phyloP scores from a whole-genome alignment of 2,113 vertebrate species.

The Castor canadensis region DNA sequence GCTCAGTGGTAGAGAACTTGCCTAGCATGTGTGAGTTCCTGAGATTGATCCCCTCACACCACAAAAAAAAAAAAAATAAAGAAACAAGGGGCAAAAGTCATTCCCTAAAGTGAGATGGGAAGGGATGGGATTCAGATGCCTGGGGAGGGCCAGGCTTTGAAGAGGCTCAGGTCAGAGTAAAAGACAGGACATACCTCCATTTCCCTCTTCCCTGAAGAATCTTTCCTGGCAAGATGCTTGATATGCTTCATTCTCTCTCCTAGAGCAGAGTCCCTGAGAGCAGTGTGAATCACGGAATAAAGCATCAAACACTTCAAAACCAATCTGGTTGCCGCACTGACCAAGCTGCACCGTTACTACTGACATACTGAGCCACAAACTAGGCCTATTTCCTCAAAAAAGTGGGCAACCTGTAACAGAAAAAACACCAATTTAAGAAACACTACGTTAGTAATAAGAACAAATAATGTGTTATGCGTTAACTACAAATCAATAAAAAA shows the following conservation, averaged over 20 bases:
- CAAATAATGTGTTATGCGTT: not conserved
- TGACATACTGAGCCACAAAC: conserved; percentile 86
- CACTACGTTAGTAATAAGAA: conserved; percentile 5
- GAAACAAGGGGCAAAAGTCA: not conserved
- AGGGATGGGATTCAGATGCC: not conserved
- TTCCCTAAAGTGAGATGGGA: not conserved
- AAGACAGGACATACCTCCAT: conserved; percentile 84
- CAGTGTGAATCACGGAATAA: conserved; percentile 85
- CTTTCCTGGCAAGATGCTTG: conserved; percentile 85
- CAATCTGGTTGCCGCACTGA: conserved; percentile 97
- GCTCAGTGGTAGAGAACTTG: not conserved
- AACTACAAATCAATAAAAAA: conserved; percentile 13
- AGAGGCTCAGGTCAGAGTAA: not conserved
- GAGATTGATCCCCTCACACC: not conserved
- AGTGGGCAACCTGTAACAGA: conserved; percentile 45
- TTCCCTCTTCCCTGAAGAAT: conserved; percentile 88
- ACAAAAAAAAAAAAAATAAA: too few relatives aligned
- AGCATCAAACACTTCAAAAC: conserved; percentile 89
- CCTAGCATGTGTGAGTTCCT: not conserved
- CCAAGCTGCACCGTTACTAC: conserved; percentile 94
- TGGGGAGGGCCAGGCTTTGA: not conserved
- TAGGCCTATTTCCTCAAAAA: conserved; percentile 51
- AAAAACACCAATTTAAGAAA: conserved; percentile 47
- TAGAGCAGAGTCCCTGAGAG: conserved; percentile 80
- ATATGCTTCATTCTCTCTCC: conserved; percentile 85